Evolutionary conservation across 2,113 vertebrate genomes (phyloP).

Genomic region (Onychostoma macrolepis): DNA sequence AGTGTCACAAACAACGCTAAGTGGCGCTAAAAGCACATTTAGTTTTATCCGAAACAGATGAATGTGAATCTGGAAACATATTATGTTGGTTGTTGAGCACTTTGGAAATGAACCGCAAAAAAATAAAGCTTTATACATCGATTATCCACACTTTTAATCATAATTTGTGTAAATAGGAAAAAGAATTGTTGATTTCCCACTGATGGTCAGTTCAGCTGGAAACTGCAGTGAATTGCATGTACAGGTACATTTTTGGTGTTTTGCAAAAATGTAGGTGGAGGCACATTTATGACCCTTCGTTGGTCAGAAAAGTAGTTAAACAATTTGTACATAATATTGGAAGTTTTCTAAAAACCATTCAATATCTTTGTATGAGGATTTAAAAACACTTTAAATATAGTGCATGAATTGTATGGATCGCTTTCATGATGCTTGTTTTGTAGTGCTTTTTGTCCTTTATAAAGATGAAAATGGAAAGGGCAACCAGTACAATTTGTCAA

Average conservation of each 20-base stretch:
- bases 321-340: neutral
- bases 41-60: neutral
- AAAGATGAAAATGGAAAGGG: neutral
- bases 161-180: neutral
- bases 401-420: neutral
- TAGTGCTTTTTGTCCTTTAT: neutral
- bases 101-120: neutral
- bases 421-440: neutral
- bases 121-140: neutral
- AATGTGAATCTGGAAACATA: neutral
- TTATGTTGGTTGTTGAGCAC: neutral
- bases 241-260: neutral
- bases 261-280: neutral
- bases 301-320: neutral
- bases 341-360: neutral
- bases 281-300: neutral
- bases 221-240: neutral
- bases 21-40: neutral
- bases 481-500: neutral
- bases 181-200: neutral
- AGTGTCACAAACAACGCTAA: neutral
- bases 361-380: neutral
- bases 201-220: neutral
- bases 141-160: neutral
- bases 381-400: neutral